Evolutionary conservation across 1,140 invertebrate species (phyloP).

Genomic region (Coboldia fuscipes): DNA sequence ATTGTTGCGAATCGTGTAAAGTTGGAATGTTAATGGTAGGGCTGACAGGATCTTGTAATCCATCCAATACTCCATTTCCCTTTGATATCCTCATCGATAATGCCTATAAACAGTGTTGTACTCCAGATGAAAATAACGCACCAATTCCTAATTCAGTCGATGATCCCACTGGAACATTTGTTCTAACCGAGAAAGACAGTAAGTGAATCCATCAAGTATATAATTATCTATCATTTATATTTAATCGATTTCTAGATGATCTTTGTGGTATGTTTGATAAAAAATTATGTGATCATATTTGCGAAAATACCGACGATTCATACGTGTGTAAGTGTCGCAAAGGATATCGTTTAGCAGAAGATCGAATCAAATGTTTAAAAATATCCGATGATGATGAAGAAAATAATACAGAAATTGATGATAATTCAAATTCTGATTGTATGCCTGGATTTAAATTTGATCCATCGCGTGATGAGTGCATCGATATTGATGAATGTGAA

Average conservation of each 20-base stretch:
- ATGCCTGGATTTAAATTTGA: conserved; percentile 8
- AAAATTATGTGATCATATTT: conserved; percentile 45
- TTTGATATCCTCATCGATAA: conserved; percentile 13
- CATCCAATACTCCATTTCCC: conserved; percentile 6
- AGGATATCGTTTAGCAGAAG: conserved; percentile 37
- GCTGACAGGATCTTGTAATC: conserved; percentile 11
- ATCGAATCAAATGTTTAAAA: conserved; percentile 32
- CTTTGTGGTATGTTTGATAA: conserved; percentile 38
- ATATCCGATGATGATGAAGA: conserved; percentile 7
- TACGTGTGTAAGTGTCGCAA: conserved; percentile 45
- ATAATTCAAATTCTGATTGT: conserved; percentile 2
- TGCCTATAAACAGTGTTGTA: conserved; percentile 14
- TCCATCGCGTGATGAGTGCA: conserved; percentile 8
- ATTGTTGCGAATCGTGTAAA: conserved; percentile 18
- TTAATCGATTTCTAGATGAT: conserved; percentile 24
- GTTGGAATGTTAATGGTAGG: conserved; percentile 16
- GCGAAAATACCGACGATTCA: conserved; percentile 36
- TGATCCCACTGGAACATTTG: background rate
- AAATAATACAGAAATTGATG: conserved; percentile 6
- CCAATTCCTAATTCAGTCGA: background rate
- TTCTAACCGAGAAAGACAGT: conserved; percentile 3
- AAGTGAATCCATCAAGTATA: background rate
- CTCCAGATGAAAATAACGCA: conserved; percentile 3
- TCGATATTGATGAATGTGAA: conserved; percentile 46
- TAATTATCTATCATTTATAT: conserved; percentile 4